Base-by-base conservation (phyloP, 2,113 vertebrate species). In the Trichomycterus rosablanca region DNA sequence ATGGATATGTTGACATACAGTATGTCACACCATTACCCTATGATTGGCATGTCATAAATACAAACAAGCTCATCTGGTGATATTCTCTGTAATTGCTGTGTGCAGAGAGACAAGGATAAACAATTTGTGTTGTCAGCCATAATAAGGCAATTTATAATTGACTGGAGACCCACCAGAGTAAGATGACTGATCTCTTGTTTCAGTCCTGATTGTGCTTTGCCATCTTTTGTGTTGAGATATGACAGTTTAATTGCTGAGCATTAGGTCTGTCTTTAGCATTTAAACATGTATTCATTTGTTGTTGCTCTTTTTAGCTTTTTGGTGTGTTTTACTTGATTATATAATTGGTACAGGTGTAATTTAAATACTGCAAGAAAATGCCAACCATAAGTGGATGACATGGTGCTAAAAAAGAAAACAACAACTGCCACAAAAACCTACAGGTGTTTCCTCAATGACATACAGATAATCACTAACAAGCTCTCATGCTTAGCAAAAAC, bases 1-100 rank as follows among this genome's bases (percentile, higher is more conserved):
- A 65, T 43, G 42, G 40, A 52, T 61, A 65, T 37, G 62, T 46
- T 73, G 62, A 69, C 67, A 11, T 51, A 40, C 40, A 55, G 56
- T 45, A 56, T 15, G 53, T 61, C 71, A 56, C 60, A 66, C 49
- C 53, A 53, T 51, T 62, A 59, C 7, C 24, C 46, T 18, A 58
- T 62, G 71, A 69, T 73, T 73, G 71, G 63, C 71, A 73, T 63
- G 59, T 60, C 58, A 48, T 60, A 66, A 71, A 73, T 69, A 73
- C 62, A 73, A 68, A 72, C 70, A 66, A 68, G 52, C 58, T 69
- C 58, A 66, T 66, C 51, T 66, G 67, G 59, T 69, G 52, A 69
- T 68, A 73, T 61, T 62, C 62, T 24, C 52, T 66, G 57, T 73
- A 69, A 73, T 69, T 73, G 71, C 52, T 66, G 63, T 65, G 66